phyloP scores from a whole-genome alignment of 2,113 vertebrate species.

The Leptosomus discolor region DNA sequence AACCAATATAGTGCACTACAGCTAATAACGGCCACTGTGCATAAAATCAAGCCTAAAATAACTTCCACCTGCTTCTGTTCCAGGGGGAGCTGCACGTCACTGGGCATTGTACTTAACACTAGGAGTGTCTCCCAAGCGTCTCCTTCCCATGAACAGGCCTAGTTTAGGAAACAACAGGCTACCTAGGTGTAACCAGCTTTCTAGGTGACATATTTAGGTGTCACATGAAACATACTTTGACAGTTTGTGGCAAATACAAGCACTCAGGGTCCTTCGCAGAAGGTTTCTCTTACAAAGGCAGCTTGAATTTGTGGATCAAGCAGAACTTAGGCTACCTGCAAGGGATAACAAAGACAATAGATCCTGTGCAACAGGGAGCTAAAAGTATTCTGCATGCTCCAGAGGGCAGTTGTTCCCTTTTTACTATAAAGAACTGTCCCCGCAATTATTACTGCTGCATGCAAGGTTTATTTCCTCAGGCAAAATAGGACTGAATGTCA shows the following conservation, averaged over 20 bases:
- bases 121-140: background rate
- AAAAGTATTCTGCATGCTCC: background rate
- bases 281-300: background rate
- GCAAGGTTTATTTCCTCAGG: background rate
- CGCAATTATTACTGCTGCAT: background rate
- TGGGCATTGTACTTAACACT: background rate
- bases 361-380: background rate
- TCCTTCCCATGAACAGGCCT: background rate
- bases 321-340: background rate
- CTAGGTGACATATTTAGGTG: background rate
- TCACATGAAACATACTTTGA: background rate
- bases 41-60: background rate
- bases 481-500: background rate
- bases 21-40: background rate
- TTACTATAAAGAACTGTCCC: background rate
- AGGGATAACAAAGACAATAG: background rate
- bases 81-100: fast-evolving
- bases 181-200: background rate
- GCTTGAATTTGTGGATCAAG: background rate
- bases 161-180: background rate
- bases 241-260: background rate
- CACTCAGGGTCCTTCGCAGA: background rate
- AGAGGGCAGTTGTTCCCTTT: background rate
- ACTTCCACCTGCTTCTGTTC: background rate
- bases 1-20: background rate